Percentiles rank a stretch among this genome's conserved stretches.
Evolutionary conservation across 2,888 invertebrate genomes (phyloP).

Genomic region (Apotomis betuletana): DNA sequence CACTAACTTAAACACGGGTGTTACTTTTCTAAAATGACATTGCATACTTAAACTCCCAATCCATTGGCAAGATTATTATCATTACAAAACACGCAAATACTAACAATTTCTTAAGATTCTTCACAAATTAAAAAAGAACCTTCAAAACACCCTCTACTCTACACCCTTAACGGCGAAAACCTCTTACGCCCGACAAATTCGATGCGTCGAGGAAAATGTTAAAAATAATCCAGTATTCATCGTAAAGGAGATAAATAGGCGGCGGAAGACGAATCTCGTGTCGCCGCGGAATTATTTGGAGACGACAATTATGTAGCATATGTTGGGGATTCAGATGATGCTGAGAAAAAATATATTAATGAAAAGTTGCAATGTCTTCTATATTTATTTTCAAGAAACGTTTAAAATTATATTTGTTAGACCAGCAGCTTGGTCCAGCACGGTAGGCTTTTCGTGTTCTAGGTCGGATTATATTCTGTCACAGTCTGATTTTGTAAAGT

Average conservation of each 20-base stretch:
- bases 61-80: no score
- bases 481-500: no score
- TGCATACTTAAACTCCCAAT: background rate
- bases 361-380: no score
- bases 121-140: conserved; percentile 12
- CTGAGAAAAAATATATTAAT: background rate
- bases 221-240: conserved; percentile 38
- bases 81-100: no score
- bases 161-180: conserved; percentile 29
- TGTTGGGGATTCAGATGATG: background rate
- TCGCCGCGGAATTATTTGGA: conserved; percentile 56
- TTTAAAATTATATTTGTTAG: no score
- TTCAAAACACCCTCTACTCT: background rate
- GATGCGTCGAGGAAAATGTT: conserved; percentile 35
- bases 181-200: conserved; percentile 36
- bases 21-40: background rate
- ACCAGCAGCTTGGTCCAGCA: no score
- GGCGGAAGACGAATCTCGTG: conserved; percentile 56
- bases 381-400: no score
- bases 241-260: conserved; percentile 38
- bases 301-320: conserved; percentile 34
- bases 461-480: no score
- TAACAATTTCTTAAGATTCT: background rate
- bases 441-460: no score
- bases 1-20: no score